phyloP scores from a whole-genome alignment of 2,888 invertebrate species.

The Platycheirus rosarum region DNA sequence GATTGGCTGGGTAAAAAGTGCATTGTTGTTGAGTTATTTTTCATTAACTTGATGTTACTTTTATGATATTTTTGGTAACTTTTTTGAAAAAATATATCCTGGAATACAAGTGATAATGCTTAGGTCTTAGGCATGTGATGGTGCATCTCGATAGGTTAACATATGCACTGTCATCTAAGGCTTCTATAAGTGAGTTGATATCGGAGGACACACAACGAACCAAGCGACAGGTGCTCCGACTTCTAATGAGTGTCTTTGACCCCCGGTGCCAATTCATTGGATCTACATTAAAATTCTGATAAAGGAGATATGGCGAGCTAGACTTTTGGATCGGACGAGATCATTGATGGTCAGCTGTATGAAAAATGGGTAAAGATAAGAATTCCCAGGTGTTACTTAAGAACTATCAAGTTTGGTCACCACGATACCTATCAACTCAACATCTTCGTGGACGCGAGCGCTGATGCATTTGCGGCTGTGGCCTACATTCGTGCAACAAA shows the following conservation, averaged over 20 bases:
- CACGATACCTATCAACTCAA: neutral
- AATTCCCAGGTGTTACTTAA: neutral
- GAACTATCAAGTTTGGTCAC: neutral
- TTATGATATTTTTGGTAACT: neutral
- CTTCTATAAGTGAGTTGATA: neutral
- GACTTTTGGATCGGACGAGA: neutral
- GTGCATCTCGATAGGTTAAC: constrained; percentile 16
- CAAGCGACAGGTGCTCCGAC: constrained; percentile 14
- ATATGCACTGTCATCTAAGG: neutral
- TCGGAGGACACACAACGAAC: neutral
- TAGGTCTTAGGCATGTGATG: constrained; percentile 21
- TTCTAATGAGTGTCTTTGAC: constrained; percentile 2
- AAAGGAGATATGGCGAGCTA: neutral
- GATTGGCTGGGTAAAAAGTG: too few relatives aligned
- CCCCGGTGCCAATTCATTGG: neutral
- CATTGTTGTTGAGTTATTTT: constrained; percentile 31
- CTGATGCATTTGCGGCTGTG: neutral
- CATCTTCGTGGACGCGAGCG: neutral
- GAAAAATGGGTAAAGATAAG: neutral
- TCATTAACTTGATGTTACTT: constrained; percentile 19
- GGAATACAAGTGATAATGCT: too few relatives aligned
- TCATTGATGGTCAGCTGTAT: neutral
- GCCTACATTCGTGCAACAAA: neutral
- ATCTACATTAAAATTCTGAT: neutral
- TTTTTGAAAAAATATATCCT: too few relatives aligned